These are phyloP conservation scores for Nomada fabriciana DNA, from an alignment of 2,888 invertebrate species.

Conservation along the genomic window DNA sequence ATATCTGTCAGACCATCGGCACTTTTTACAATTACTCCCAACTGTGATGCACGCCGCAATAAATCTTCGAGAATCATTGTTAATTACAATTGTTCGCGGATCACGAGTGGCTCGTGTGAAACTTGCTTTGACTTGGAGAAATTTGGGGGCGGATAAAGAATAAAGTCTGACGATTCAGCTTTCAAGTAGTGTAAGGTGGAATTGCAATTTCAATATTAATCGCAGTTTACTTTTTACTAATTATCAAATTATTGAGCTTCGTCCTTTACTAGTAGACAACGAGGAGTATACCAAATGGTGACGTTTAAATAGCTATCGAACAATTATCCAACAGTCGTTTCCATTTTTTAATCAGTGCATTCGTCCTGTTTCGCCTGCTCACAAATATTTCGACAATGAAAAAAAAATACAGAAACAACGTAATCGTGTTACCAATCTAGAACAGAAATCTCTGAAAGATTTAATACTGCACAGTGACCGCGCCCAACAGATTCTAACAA, in stretches of 20 bases:
- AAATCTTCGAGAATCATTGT: neutral
- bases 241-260: no score
- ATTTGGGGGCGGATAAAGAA: neutral
- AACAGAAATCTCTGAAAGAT: neutral
- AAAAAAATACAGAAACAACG: no score
- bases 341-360: no score
- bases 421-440: neutral
- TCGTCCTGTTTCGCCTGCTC: neutral
- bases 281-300: no score
- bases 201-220: neutral
- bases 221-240: neutral
- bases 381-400: neutral
- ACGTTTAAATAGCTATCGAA: no score
- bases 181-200: neutral
- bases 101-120: neutral
- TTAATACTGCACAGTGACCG: neutral
- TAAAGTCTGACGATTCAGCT: neutral
- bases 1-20: neutral
- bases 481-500: conserved; percentile 4
- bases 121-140: neutral
- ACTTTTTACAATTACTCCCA: neutral
- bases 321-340: no score
- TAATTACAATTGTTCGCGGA: neutral
- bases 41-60: neutral
- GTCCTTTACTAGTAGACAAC: no score